Evolutionary conservation across 2,888 invertebrate genomes (phyloP).

Genomic region (Eilema griseolum): DNA sequence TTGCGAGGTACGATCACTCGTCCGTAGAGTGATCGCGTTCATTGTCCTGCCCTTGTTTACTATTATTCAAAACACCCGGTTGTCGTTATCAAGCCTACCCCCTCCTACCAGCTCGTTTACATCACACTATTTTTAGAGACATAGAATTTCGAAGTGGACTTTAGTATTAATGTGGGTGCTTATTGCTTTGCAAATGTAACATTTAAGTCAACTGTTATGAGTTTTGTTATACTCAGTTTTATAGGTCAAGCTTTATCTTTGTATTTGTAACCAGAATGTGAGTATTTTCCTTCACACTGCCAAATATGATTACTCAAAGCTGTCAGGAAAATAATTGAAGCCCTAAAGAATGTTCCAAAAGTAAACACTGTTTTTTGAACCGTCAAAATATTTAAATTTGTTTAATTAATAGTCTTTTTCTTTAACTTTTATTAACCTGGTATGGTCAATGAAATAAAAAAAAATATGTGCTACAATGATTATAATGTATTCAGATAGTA

Average conservation of each 20-base stretch:
- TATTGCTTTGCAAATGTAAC: conserved; percentile 40
- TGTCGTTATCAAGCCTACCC: conserved; percentile 60
- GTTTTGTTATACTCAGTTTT: neutral
- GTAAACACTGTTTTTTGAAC: neutral
- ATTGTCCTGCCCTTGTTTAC: conserved; percentile 66
- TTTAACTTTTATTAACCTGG: too few relatives aligned
- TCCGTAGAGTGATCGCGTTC: conserved; percentile 58
- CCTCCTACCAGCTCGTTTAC: conserved; percentile 35
- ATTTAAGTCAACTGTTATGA: neutral
- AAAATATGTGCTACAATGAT: too few relatives aligned
- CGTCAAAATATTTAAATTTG: neutral
- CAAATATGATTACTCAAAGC: neutral
- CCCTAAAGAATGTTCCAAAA: neutral
- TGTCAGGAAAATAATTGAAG: neutral
- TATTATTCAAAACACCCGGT: conserved; percentile 57
- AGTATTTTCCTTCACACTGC: neutral
- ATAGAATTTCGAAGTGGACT: conserved; percentile 58
- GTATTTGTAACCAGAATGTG: neutral
- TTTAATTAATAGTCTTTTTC: neutral
- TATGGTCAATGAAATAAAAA: too few relatives aligned
- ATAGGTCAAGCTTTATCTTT: neutral
- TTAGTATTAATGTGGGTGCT: conserved; percentile 57
- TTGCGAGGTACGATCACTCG: conserved; percentile 52
- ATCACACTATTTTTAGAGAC: conserved; percentile 68
- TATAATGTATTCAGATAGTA: too few relatives aligned